phyloP scores from a whole-genome alignment of 2,797 vertebrate species.

The Peromyscus nudipes region DNA sequence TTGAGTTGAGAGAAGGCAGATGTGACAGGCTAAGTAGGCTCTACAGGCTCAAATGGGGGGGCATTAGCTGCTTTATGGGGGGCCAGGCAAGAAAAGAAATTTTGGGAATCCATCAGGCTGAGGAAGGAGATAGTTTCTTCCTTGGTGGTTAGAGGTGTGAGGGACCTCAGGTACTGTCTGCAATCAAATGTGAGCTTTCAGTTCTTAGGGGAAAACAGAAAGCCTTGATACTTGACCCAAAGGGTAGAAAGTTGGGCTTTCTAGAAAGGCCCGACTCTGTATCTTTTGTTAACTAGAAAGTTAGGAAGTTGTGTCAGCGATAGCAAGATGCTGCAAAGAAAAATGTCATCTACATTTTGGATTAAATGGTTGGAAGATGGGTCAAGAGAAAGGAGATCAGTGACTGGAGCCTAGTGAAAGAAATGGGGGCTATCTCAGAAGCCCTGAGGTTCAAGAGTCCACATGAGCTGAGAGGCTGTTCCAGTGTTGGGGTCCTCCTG shows the following conservation, averaged over 20 bases:
- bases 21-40: too few species aligned
- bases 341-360: not conserved
- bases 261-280: not conserved
- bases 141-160: not conserved
- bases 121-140: not conserved
- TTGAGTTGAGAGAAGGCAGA: not conserved
- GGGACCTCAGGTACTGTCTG: not conserved
- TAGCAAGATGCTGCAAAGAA: not conserved
- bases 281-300: not conserved
- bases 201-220: not conserved
- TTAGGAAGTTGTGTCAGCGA: not conserved
- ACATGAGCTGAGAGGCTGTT: not conserved
- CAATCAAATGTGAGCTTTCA: not conserved
- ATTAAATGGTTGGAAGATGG: not conserved
- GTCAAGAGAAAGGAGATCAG: not conserved
- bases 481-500: not conserved
- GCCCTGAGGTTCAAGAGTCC: not conserved
- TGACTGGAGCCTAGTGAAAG: not conserved
- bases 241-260: not conserved
- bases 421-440: not conserved
- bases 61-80: not conserved
- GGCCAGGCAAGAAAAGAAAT: fast-evolving
- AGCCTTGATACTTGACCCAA: not conserved
- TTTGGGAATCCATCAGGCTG: not conserved
- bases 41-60: not conserved